Conservation (phyloP, 2,113 vertebrate species). For the Sinocyclocheilus grahami region DNA sequence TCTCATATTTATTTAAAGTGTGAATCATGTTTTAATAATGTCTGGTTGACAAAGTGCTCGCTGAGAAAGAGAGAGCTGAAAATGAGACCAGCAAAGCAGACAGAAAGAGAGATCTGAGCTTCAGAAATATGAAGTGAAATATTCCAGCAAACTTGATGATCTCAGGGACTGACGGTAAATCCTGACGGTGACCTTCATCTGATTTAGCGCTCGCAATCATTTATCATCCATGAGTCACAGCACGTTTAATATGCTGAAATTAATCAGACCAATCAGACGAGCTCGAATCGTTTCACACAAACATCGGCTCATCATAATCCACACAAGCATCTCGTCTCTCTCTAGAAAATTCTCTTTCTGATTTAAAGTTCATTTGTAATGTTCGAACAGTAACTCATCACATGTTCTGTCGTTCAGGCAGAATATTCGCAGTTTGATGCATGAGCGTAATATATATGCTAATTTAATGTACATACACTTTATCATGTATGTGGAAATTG, state of each 20-base stretch:
- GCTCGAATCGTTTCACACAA: not conserved
- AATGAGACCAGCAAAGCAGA: not conserved
- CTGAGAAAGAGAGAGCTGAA: not conserved
- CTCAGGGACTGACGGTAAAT: not conserved
- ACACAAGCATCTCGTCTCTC: not conserved
- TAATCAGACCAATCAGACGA: slow-evolving; percentile 7
- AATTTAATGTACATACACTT: slow-evolving; percentile 7
- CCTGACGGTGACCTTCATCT: slow-evolving; percentile 6
- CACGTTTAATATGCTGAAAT: not conserved
- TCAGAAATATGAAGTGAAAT: not conserved
- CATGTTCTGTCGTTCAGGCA: not conserved
- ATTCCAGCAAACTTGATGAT: not conserved
- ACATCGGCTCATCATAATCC: not conserved
- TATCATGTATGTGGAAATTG: slow-evolving; percentile 1
- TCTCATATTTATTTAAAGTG: slow-evolving; percentile 43
- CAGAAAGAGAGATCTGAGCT: not conserved
- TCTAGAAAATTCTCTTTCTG: not conserved
- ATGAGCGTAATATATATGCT: slow-evolving; percentile 2
- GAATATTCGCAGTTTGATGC: not conserved
- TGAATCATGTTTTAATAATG: slow-evolving; percentile 49
- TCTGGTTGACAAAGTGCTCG: slow-evolving; percentile 22
- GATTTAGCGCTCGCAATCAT: not conserved
- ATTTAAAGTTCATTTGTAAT: not conserved
- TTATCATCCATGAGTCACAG: not conserved
- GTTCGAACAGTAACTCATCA: not conserved